phyloP scores from a whole-genome alignment of 2,113 vertebrate species.

The Pachypanchax playfairii region DNA sequence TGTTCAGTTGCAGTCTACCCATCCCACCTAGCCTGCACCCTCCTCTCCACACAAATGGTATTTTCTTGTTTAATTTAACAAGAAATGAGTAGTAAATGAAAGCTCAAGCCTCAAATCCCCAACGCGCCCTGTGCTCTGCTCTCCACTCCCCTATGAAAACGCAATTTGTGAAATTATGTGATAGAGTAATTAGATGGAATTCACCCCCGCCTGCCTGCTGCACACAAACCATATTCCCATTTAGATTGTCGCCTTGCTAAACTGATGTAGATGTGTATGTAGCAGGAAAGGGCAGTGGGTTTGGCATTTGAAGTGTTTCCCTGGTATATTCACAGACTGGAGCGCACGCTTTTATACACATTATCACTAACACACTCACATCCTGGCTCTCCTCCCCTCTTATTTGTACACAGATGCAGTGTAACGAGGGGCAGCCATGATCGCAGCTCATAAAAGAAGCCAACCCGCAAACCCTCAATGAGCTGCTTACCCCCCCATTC shows the following conservation, averaged over 20 bases:
- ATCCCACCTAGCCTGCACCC: conserved; percentile 61
- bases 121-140: conserved; percentile 88
- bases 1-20: conserved; percentile 50
- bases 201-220: conserved; percentile 75
- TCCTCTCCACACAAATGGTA: conserved; percentile 85
- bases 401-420: conserved; percentile 96
- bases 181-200: conserved; percentile 99
- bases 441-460: conserved; percentile 91
- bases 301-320: conserved; percentile 67
- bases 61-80: conserved; percentile 98
- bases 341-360: conserved; percentile 70
- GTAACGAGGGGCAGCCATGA: conserved; percentile 90
- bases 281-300: conserved; percentile 34
- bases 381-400: conserved; percentile 87
- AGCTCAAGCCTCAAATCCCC: conserved; percentile 92
- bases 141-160: conserved; percentile 95
- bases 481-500: conserved; percentile 64
- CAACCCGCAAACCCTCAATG: conserved; percentile 84
- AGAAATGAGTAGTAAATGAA: conserved; percentile 97
- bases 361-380: conserved; percentile 64
- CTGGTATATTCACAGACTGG: conserved; percentile 87
- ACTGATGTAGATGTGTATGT: conserved; percentile 71
- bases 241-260: conserved; percentile 89
- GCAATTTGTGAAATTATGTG: conserved; percentile 99
- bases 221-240: conserved; percentile 76